Conservation (phyloP, 2,113 vertebrate species). For the Rhinolophus sinicus region DNA sequence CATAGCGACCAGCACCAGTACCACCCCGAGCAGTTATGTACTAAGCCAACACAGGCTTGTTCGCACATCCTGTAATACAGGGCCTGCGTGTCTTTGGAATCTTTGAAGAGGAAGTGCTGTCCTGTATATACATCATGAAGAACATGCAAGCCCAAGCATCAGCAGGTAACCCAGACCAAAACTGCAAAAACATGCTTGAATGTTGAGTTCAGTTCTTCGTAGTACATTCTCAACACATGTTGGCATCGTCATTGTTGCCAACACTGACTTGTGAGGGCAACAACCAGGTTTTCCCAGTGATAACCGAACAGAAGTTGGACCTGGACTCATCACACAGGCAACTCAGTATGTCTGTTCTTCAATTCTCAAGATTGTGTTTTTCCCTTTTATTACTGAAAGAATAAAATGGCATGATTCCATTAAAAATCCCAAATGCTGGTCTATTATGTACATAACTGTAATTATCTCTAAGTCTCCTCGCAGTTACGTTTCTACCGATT, state of each 20-base stretch:
- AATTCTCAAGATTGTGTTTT: background rate
- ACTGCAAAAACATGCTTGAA: background rate
- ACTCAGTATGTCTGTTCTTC: background rate
- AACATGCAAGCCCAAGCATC: background rate
- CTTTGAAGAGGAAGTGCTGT: background rate
- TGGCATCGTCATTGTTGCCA: background rate
- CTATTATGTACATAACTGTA: background rate
- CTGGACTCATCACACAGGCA: background rate
- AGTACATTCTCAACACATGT: background rate
- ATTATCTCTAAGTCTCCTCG: conserved; percentile 1
- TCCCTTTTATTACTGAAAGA: conserved; percentile 7
- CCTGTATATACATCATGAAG: background rate
- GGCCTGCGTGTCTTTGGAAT: background rate
- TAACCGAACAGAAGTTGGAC: background rate
- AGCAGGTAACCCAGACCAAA: background rate
- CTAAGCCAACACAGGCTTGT: background rate
- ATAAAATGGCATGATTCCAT: conserved; percentile 14
- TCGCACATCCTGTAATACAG: background rate
- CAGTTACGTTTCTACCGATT: conserved; percentile 10
- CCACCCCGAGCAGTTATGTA: background rate
- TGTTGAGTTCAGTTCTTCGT: background rate
- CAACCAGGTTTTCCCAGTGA: background rate
- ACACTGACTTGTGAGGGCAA: background rate
- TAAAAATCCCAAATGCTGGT: background rate
- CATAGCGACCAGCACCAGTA: background rate